Percentiles rank a stretch among this genome's conserved stretches.
Evolutionary conservation across 1,140 invertebrate species (phyloP).

Genomic region (Lerema accius): DNA sequence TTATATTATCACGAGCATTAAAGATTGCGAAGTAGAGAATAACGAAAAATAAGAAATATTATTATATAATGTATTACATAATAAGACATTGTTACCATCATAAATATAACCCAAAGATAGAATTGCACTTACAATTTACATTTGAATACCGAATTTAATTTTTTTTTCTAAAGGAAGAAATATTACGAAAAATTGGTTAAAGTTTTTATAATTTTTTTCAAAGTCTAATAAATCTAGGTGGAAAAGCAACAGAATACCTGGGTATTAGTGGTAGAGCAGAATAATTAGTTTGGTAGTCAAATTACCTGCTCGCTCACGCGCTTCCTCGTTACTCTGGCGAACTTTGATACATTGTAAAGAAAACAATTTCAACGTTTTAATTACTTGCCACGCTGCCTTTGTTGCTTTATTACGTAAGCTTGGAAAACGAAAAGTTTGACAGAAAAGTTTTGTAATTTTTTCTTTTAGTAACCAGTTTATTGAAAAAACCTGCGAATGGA

Average conservation of each 20-base stretch:
- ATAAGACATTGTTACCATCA: too few species aligned
- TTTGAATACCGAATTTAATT: too few species aligned
- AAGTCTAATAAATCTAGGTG: too few species aligned
- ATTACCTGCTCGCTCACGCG: constrained; percentile 23
- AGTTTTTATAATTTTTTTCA: constrained; percentile 1
- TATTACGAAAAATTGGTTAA: too few species aligned
- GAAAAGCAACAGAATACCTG: constrained; percentile 5
- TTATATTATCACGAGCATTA: neutral
- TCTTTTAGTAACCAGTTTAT: neutral
- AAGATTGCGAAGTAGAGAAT: neutral
- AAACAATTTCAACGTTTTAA: constrained; percentile 32
- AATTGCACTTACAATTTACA: too few species aligned
- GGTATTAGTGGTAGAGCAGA: constrained; percentile 4
- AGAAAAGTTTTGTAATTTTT: neutral
- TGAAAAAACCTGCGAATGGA: neutral
- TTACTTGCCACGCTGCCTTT: constrained; percentile 25
- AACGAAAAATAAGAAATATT: too few species aligned
- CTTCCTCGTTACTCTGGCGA: constrained; percentile 27
- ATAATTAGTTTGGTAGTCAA: constrained; percentile 29
- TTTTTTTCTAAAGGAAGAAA: too few species aligned
- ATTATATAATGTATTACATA: too few species aligned
- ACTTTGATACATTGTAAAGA: constrained; percentile 32
- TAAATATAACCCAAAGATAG: too few species aligned
- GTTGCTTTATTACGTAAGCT: constrained; percentile 11
- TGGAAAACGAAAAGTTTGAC: constrained; percentile 8